Evolutionary conservation across 2,113 vertebrate species (phyloP), one percentile per base, ranked within the genome.

Genomic region (Pomatostomus ruficeps): DNA sequence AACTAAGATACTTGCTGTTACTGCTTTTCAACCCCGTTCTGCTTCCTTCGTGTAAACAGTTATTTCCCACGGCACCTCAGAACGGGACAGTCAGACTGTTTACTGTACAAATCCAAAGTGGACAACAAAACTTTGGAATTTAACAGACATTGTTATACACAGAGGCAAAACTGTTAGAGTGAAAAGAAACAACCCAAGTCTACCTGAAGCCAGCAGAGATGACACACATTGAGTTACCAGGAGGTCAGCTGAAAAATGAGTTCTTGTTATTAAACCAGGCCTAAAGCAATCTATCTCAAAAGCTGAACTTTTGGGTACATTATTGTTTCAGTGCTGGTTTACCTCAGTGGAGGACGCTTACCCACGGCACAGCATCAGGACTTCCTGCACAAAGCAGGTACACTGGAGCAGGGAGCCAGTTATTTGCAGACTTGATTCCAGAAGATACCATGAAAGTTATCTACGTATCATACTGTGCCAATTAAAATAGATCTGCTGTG

Each of bases 1-100:
- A 91, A 92, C 88, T 91, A 91, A 83, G 26, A 80, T 65, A 91
- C 71, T 88, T 90, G 85, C 72, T 89, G 63, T 95, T 93, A 89
- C 67, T 88, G 71, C 67, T 95, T 85, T 91, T 72, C 91, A 79
- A 74, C 18, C 77, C 65, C 86, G 31, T 82, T 85, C 91, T 85
- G 75, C 78, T 95, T 91, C 61, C 25, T 96, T 63, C 61, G 7
- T 51, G 67, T 70, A 85, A 91, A 80, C 9, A 66, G 66, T 82
- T 80, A 70, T 51, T 77, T 89, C 36, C 75, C 61, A 79, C 40
- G n/a, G 93, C 82, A 88, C 74, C 82, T 91, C 82, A 85, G 58
- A 77, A 72, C 59, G 8, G 68, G 59, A 87, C 52, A 91, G 61
- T 70, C 88, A 83, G 38, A 83, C 12, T 83, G 55, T 70, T 94